Evolutionary conservation across 2,888 invertebrate species (phyloP).

Genomic region (Lobophora halterata): DNA sequence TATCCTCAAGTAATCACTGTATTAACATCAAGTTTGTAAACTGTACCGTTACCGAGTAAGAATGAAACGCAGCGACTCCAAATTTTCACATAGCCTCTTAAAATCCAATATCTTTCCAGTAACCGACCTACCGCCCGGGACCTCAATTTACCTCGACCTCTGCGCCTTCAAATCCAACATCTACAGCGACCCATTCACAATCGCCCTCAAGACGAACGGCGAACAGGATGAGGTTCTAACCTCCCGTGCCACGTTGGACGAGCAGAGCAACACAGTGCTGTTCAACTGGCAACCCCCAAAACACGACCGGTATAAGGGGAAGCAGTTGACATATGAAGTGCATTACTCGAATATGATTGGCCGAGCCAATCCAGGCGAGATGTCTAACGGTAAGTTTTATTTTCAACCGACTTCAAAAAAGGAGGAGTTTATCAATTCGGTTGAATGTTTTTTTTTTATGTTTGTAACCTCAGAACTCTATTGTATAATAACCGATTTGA

Average conservation of each 20-base stretch:
- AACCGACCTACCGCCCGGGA: conserved; percentile 76
- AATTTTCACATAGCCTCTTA: background rate
- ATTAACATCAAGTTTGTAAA: no score
- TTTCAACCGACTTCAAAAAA: no score
- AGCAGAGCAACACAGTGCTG: conserved; percentile 82
- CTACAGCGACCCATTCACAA: conserved; percentile 74
- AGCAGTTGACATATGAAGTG: conserved; percentile 82
- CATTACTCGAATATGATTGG: conserved; percentile 82
- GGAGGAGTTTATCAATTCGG: no score
- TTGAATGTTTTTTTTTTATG: no score
- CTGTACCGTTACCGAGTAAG: no score
- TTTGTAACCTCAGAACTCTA: no score
- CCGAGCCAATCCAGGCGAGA: conserved; percentile 60
- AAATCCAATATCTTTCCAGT: conserved; percentile 61
- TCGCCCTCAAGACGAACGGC: conserved; percentile 73
- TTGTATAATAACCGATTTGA: no score
- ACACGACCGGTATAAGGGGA: conserved; percentile 68
- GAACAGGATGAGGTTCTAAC: conserved; percentile 72
- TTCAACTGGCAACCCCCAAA: conserved; percentile 85
- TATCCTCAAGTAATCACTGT: no score
- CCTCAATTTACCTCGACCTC: conserved; percentile 78
- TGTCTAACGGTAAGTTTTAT: conserved; percentile 75
- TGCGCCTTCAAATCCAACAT: conserved; percentile 81
- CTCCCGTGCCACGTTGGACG: conserved; percentile 71
- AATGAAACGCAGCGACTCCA: no score